Evolutionary conservation across 1,140 invertebrate genomes (phyloP), one percentile per base, ranked within the genome.

Genomic region (Sweltsa coloradensis): DNA sequence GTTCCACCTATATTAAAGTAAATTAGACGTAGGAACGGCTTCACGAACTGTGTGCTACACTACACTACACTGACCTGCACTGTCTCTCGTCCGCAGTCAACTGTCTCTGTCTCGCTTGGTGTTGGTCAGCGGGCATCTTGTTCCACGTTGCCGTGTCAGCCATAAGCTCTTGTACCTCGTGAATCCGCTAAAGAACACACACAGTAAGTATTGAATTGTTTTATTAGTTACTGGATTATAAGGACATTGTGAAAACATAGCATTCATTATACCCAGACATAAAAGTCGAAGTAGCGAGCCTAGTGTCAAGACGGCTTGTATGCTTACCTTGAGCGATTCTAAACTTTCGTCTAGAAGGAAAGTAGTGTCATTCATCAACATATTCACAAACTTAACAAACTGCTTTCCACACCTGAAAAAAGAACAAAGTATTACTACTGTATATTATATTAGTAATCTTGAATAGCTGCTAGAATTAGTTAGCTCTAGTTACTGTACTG

Each of bases 311-410:
- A n/a, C n/a, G n/a, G n/a, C n/a, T n/a, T n/a, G n/a, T n/a, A n/a
- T n/a, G n/a, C n/a, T n/a, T n/a, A 62, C 58, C 63, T 97, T 97
- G 34, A 98, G 70, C 52, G 89, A 89, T 63, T 95, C 89, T 11
- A 96, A 68, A 62, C 91, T 95, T 66, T 99, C 95, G 61, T 99
- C 95, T 34, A 98, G 69, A 27, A 98, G 71, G 66, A 96, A 99
- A 25, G 94, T 98, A 6, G 93, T 97, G 62, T 98, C 95, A 62
- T 98, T 99, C 89, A 98, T 98, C 36, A 98, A 67, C 92, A 98
- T 97, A 64, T 99, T 99, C 23, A 97, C 82, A 62, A 98, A 99
- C 55, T 94, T 91, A 3, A 97, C 89, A 68, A 98, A 98, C 63
- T 97, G 88, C 53, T 89, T 89, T 7, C 88, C 88, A 43, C 79